phyloP scores from a whole-genome alignment of 2,113 vertebrate species.

The Psephotus haematonotus region DNA sequence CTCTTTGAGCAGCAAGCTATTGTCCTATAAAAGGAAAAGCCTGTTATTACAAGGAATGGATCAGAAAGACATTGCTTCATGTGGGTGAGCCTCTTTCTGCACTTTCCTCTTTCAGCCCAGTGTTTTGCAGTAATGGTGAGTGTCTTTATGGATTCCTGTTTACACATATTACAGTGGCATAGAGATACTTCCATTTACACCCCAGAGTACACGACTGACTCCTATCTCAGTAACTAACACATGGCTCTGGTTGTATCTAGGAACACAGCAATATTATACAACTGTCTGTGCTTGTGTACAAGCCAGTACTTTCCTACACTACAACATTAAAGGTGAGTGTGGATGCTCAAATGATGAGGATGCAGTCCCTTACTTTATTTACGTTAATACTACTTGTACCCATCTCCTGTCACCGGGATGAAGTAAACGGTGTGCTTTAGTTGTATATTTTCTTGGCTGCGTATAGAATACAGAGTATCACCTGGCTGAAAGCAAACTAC shows the following conservation, averaged over 20 bases:
- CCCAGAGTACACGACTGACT: background rate
- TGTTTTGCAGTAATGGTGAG: background rate
- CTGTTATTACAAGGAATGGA: background rate
- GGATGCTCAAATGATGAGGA: background rate
- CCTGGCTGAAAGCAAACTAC: background rate
- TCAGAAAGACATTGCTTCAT: background rate
- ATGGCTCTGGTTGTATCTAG: background rate
- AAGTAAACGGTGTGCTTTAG: background rate
- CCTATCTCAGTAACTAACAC: background rate
- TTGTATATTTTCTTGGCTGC: background rate
- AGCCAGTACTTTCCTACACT: background rate
- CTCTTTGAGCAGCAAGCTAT: background rate
- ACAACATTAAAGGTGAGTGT: background rate
- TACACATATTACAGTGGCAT: background rate
- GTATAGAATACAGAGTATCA: background rate
- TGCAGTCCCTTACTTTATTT: background rate
- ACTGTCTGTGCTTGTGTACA: background rate
- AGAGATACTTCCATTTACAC: background rate
- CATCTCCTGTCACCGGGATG: background rate
- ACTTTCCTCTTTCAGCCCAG: background rate
- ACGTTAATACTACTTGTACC: background rate
- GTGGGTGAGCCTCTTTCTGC: background rate
- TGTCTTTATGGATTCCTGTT: background rate
- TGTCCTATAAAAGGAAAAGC: background rate
- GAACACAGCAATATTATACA: background rate